A percentile compares a stretch with the other conserved stretches of the same genome.
phyloP scores from a whole-genome alignment of 2,888 invertebrate species.

The Ophioninae sp. region DNA sequence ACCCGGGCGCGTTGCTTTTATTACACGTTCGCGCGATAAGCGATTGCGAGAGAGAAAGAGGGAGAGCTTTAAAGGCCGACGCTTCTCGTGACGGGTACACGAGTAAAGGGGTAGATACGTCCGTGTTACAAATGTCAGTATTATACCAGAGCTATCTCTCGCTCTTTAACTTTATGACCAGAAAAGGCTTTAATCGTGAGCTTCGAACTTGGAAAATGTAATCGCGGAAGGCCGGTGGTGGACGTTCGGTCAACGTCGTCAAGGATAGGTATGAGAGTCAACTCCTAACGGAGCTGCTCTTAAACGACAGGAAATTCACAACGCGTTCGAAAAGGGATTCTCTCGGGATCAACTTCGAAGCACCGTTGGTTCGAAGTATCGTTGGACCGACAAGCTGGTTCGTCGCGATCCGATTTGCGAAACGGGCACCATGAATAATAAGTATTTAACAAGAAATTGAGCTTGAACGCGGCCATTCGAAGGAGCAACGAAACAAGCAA shows the following conservation, averaged over 20 bases:
- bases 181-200: conserved; percentile 48
- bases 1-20: conserved; percentile 73
- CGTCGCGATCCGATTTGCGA: too few relatives aligned
- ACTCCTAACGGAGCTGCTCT: neutral
- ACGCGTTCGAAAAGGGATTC: neutral
- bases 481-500: too few relatives aligned
- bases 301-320: neutral
- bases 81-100: conserved; percentile 74
- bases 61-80: conserved; percentile 62
- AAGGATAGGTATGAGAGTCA: neutral
- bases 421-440: too few relatives aligned
- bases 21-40: conserved; percentile 78
- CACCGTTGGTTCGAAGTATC: conserved; percentile 4
- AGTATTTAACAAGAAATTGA: too few relatives aligned
- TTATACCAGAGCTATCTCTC: conserved; percentile 77
- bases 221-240: conserved; percentile 43
- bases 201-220: conserved; percentile 58
- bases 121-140: conserved; percentile 80
- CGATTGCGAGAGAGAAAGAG: conserved; percentile 52
- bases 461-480: too few relatives aligned
- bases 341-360: neutral
- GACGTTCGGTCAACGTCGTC: conserved; percentile 33
- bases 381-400: neutral
- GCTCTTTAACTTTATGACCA: conserved; percentile 60
- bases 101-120: conserved; percentile 80